A percentile compares a stretch with the other conserved stretches of the same genome.
Conservation (phyloP, 2,113 vertebrate genomes). For the Prionailurus bengalensis region DNA sequence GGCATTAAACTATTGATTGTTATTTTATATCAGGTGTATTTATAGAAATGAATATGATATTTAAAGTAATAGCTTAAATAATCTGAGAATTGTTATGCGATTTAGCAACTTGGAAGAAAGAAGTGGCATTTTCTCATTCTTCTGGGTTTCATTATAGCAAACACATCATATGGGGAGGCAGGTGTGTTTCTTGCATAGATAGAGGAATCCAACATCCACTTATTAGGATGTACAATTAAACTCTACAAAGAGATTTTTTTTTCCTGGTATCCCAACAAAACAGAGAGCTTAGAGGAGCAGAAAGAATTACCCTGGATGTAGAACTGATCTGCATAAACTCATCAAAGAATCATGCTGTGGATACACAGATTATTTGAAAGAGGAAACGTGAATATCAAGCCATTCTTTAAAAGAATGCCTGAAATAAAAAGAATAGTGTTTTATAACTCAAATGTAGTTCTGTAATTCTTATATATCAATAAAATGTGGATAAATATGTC, state of each 20-base stretch:
- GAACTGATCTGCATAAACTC: slow-evolving; percentile 58
- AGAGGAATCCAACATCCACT: not conserved
- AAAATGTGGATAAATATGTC: slow-evolving; percentile 71
- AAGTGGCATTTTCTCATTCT: not conserved
- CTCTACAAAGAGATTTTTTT: not conserved
- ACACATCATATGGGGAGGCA: not conserved
- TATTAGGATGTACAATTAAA: not conserved
- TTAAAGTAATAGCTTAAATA: slow-evolving; percentile 8
- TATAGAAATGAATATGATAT: not conserved
- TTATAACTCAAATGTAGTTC: not conserved
- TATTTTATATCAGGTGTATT: not conserved
- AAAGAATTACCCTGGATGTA: slow-evolving; percentile 41
- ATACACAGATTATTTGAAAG: slow-evolving; percentile 45
- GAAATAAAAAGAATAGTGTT: slow-evolving; percentile 55
- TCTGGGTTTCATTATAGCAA: not conserved
- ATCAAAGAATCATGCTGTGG: slow-evolving; percentile 18
- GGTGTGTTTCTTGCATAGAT: not conserved
- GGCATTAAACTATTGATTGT: not conserved
- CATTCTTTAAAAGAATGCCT: not conserved
- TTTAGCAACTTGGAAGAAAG: not conserved
- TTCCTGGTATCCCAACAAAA: not conserved
- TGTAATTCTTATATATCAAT: slow-evolving; percentile 64
- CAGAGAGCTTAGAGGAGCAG: slow-evolving; percentile 1
- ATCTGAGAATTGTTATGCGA: not conserved
- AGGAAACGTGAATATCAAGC: slow-evolving; percentile 8